Evolutionary conservation across 2,113 vertebrate genomes (phyloP).

Genomic region (Pseudorasbora parva): DNA sequence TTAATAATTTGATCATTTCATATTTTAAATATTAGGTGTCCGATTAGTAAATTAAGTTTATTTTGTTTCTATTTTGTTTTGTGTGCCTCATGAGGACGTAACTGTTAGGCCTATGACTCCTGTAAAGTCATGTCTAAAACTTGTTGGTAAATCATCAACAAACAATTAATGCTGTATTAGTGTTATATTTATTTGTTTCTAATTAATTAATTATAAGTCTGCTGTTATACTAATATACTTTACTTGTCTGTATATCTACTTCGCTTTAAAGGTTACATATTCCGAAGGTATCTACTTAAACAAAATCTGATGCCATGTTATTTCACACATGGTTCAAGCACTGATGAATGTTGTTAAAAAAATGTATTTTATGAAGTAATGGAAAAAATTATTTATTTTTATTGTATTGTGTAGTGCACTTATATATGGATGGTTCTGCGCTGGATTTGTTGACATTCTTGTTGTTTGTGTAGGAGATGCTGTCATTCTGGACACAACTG

Average conservation of each 20-base stretch:
- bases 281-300: not conserved
- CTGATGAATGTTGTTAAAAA: not conserved
- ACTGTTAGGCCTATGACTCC: not conserved
- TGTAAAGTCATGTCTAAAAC: not conserved
- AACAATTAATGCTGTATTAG: not conserved
- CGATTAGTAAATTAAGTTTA: too few species aligned
- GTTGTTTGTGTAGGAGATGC: not conserved
- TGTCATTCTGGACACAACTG: not conserved
- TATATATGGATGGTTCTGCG: not conserved
- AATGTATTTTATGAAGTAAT: not conserved
- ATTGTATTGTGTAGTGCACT: not conserved
- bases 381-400: not conserved
- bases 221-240: not conserved
- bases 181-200: not conserved
- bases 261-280: not conserved
- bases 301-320: not conserved
- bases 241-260: too few species aligned
- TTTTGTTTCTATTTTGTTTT: too few species aligned
- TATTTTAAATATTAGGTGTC: not conserved
- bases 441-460: slow-evolving; percentile 10
- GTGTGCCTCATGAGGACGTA: not conserved
- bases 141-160: not conserved
- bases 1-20: not conserved
- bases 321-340: not conserved
- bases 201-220: not conserved